phyloP scores from a whole-genome alignment of 2,888 invertebrate genomes.

The Chaetogeoica ovagalla region DNA sequence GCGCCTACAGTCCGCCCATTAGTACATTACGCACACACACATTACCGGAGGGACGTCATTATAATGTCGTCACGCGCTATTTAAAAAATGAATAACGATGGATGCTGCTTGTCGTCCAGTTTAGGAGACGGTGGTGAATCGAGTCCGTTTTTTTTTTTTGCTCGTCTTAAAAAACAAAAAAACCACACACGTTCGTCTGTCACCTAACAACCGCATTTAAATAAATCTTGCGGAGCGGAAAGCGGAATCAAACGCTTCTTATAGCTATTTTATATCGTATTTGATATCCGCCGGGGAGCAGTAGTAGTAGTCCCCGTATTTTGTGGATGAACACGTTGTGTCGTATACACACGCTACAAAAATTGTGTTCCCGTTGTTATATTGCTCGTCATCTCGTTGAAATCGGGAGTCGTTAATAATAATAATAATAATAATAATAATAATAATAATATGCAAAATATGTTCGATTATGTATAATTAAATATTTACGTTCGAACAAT shows the following conservation, averaged over 20 bases:
- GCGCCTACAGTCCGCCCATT: no score
- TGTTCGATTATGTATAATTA: background rate
- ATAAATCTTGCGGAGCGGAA: constrained; percentile 18
- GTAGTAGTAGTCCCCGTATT: background rate
- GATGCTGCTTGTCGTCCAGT: constrained; percentile 20
- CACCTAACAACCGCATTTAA: background rate
- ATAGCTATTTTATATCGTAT: background rate
- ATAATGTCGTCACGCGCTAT: constrained; percentile 3
- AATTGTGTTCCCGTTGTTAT: background rate
- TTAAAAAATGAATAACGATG: constrained; percentile 30
- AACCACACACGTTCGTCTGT: constrained; percentile 11
- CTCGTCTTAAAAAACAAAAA: constrained; percentile 4
- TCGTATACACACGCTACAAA: no score
- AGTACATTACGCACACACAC: no score
- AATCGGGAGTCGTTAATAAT: background rate
- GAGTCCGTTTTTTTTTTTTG: constrained; percentile 8
- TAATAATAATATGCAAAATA: background rate
- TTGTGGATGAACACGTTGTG: background rate
- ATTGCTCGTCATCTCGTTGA: background rate
- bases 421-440: no score
- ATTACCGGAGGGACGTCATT: background rate
- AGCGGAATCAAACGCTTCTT: background rate
- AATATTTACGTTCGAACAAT: background rate
- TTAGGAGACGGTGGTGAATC: background rate
- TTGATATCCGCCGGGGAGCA: no score